Conservation (phyloP, 2,113 vertebrate species). For the Desmodus rotundus region DNA sequence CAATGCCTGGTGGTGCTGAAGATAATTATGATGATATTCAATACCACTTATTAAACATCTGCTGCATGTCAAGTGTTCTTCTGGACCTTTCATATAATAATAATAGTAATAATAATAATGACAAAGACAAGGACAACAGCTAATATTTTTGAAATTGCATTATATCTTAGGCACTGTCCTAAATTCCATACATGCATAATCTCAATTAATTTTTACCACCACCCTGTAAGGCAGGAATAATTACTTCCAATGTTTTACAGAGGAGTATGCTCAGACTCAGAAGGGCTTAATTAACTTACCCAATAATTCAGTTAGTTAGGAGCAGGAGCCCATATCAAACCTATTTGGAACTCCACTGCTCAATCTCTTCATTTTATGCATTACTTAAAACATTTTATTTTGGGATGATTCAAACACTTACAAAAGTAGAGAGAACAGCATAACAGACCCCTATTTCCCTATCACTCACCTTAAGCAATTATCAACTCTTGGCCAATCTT, state of each 20-base stretch:
- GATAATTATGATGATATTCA: not conserved
- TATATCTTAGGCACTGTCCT: not conserved
- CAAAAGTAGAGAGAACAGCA: not conserved
- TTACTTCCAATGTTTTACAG: not conserved
- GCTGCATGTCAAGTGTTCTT: not conserved
- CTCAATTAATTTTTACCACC: not conserved
- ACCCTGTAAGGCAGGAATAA: not conserved
- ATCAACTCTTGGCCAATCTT: not conserved
- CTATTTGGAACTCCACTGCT: not conserved
- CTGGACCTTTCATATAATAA: not conserved
- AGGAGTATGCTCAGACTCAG: not conserved
- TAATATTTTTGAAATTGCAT: not conserved
- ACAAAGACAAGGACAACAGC: not conserved
- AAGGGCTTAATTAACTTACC: not conserved
- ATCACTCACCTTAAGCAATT: not conserved
- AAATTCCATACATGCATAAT: not conserved
- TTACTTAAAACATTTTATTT: slow-evolving; percentile 20
- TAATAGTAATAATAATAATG: not conserved
- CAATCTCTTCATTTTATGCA: not conserved
- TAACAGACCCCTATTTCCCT: not conserved
- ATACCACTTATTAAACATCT: not conserved
- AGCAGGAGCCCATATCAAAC: not conserved
- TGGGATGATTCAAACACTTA: not conserved
- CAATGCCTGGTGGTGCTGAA: not conserved
- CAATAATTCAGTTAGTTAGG: not conserved